Percentiles rank a stretch among this genome's conserved stretches.
Evolutionary conservation across 2,888 invertebrate species (phyloP).

Genomic region (Papilio elwesi): DNA sequence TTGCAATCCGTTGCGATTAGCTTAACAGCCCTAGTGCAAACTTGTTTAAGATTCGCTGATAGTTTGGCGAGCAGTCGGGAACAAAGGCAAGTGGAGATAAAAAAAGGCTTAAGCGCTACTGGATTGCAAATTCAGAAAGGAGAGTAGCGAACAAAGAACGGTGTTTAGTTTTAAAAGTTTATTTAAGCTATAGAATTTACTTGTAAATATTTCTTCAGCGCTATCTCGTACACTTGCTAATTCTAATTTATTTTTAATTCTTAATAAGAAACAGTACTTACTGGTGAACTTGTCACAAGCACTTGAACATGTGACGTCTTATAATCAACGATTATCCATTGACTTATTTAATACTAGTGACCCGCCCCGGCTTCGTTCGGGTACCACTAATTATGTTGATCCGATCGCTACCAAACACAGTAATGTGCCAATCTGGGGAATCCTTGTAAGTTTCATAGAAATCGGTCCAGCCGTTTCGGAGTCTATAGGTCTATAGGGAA

Average conservation of each 20-base stretch:
- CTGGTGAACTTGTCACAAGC: too few relatives aligned
- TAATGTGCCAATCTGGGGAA: too few relatives aligned
- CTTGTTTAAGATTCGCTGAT: slow-evolving; percentile 51
- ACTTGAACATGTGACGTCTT: too few relatives aligned
- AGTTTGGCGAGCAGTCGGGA: slow-evolving; percentile 49
- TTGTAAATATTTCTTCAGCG: slow-evolving; percentile 17
- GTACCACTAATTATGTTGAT: too few relatives aligned
- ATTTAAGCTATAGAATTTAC: slow-evolving; percentile 17
- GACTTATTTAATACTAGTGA: too few relatives aligned
- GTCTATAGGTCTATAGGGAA: too few relatives aligned
- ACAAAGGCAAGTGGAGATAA: slow-evolving; percentile 47
- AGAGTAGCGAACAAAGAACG: slow-evolving; percentile 35
- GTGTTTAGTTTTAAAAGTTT: slow-evolving; percentile 14
- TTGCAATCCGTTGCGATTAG: slow-evolving; percentile 18
- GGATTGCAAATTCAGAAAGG: slow-evolving; percentile 28
- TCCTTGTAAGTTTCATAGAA: too few relatives aligned
- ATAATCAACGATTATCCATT: too few relatives aligned
- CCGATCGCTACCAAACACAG: too few relatives aligned
- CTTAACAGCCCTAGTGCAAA: slow-evolving; percentile 46
- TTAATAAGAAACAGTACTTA: too few relatives aligned
- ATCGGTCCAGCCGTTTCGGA: too few relatives aligned
- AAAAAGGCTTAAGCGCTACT: slow-evolving; percentile 47
- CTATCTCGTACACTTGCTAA: background rate
- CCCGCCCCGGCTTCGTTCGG: too few relatives aligned
- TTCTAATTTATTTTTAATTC: background rate